Evolutionary conservation across 2,888 invertebrate species (phyloP), one percentile per base, ranked within the genome.

Genomic region (Hirtodrosophila cameraria): DNA sequence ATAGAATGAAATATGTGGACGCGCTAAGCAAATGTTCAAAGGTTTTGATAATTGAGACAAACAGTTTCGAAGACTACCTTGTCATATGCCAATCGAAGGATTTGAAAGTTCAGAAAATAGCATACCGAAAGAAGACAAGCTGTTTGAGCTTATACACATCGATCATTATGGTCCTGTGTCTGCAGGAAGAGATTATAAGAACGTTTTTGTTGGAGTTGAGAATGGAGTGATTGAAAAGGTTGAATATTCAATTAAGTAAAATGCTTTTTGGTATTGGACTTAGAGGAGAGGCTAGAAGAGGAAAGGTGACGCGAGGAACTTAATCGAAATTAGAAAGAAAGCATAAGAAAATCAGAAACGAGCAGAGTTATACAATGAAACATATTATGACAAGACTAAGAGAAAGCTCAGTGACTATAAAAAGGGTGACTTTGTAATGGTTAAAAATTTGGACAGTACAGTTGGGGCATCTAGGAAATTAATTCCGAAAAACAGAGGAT

Each of bases 11-110:
- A 36, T 27, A n/a, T n/a, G n/a, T n/a, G n/a, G n/a, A 38, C 11
- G 38, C 38, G 2, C n/a, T 38, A 8, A 38, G 38, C 13, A 38
- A 20, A 38, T 20, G 20, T 11, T 9, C 18, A 4, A 38, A 38
- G n/a, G n/a, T 38, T 20, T 38, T 38, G n/a, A 20, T 38, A 11
- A 7, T 38, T 3, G 38, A 38, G 11, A 38, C 18, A 20, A 38
- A 38, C 11, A 20, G 5, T 20, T 20, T 38, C 3, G 20, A 38
- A 11, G 20, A 38, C 4, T 20, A 38, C 9, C 11, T 38, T n/a
- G 20, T 38, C 1, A 38, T 20, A 6, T 38, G 38, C 11, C 38
- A 38, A 20, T 3, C 18, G n/a, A 38, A 38, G 11, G 38, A 38
- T 20, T 8, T 11, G 2, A 30, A n/a, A 11, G 11, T 30, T 30